A percentile compares a stretch with the other conserved stretches of the same genome.
Conservation (phyloP, 2,888 invertebrate species). For the Ochropleura plecta region DNA sequence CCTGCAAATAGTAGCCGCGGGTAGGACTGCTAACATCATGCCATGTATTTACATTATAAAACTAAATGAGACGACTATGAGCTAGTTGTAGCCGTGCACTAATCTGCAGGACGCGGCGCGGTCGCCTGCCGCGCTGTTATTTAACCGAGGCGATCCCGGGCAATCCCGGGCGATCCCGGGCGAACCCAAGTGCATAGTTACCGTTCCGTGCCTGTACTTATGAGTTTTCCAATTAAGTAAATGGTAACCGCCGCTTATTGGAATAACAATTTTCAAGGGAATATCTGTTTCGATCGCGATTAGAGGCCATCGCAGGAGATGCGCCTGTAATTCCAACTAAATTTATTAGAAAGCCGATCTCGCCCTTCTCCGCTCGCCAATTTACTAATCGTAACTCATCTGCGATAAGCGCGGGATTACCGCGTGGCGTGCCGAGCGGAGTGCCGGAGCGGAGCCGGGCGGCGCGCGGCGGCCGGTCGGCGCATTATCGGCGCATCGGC, state of each 20-base stretch:
- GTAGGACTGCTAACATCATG: no score
- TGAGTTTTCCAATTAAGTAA: conserved; percentile 68
- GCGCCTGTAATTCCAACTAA: conserved; percentile 76
- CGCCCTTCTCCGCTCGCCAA: conserved; percentile 84
- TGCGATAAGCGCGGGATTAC: conserved; percentile 79
- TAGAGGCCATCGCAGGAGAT: conserved; percentile 65
- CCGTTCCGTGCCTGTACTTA: conserved; percentile 53
- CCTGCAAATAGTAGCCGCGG: no score
- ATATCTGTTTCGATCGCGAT: conserved; percentile 66
- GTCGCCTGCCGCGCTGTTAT: conserved; percentile 21
- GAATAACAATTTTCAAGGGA: conserved; percentile 67
- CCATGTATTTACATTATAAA: not conserved
- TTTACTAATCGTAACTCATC: conserved; percentile 88
- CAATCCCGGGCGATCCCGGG: conserved; percentile 9
- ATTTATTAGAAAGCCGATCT: conserved; percentile 85
- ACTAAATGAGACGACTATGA: conserved; percentile 3
- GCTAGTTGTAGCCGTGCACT: conserved; percentile 20
- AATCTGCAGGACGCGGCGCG: conserved; percentile 1
- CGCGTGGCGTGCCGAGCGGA: conserved; percentile 60
- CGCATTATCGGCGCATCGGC: conserved; percentile 70
- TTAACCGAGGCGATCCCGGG: conserved; percentile 18
- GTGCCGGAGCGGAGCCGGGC: conserved; percentile 11
- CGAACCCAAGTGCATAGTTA: conserved; percentile 41
- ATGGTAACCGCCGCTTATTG: conserved; percentile 65
- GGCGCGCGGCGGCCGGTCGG: conserved; percentile 32